phyloP scores from a whole-genome alignment of 2,797 vertebrate species.

The Coilia nasus region DNA sequence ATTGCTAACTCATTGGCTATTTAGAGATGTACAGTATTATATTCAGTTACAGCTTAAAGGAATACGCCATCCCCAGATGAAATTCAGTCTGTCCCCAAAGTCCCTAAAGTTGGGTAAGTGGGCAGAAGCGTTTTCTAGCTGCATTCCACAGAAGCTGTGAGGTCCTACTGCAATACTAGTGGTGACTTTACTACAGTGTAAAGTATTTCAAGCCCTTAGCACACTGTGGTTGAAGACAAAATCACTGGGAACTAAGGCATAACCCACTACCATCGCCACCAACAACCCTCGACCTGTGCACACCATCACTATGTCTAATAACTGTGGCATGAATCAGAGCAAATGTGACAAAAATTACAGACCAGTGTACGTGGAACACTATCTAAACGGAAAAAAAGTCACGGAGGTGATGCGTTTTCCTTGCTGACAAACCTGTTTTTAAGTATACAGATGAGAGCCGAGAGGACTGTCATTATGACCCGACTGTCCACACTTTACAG shows the following conservation, averaged over 20 bases:
- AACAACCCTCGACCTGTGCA: background rate
- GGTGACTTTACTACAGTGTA: background rate
- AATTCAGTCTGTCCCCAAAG: too few relatives aligned
- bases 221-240: background rate
- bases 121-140: too few relatives aligned
- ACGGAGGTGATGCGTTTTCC: slow-evolving; percentile 9
- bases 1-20: background rate
- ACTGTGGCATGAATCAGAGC: background rate
- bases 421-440: slow-evolving; percentile 15
- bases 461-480: slow-evolving; percentile 25
- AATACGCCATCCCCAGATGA: too few relatives aligned
- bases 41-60: background rate
- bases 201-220: background rate
- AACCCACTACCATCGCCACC: background rate
- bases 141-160: too few relatives aligned
- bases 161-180: background rate
- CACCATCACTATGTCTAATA: background rate
- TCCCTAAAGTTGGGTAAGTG: too few relatives aligned
- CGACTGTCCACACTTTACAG: slow-evolving; percentile 28
- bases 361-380: background rate
- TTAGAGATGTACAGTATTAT: background rate
- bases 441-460: background rate
- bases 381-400: slow-evolving; percentile 1
- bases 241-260: background rate
- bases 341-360: slow-evolving; percentile 18